Base-by-base conservation (phyloP, 2,888 invertebrate genomes). In the Amiota communis region DNA sequence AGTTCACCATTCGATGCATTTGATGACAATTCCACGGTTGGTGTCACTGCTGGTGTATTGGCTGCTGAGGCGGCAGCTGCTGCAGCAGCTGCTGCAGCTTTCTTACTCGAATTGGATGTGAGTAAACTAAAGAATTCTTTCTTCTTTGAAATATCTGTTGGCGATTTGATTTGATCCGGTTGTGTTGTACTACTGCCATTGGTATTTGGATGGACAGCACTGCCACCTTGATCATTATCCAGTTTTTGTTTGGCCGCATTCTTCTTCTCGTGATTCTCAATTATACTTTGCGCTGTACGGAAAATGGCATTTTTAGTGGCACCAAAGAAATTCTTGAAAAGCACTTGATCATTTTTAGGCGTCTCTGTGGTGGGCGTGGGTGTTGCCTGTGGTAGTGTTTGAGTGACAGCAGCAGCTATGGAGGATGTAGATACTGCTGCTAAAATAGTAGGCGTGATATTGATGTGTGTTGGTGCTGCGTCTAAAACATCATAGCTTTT, bases 231-330 rank as follows among this genome's bases (percentile, higher is more conserved):
- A 46, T 61, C 75, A 72, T 12, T 74, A 59, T 53, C 59, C 15
- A 79, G 85, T 67, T 86, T 89, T 75, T 88, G 88, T 76, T 90
- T 90, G 49, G 89, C 87, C 10, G 89, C 87, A 80, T 88, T 90
- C 78, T 90, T 90, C 78, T 90, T 90, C 76, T 90, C 90, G 70
- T 90, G 90, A 76, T 90, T 90, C 56, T 90, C 90, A 36, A 90
- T 90, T 48, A 90, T 90, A 77, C 89, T 90, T 73, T 90, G 90
- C n/a, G 90, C 90, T 13, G 90, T 90, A 48, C 90, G 89, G 72
- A 90, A 90, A 11, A 90, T 90, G 17, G 90, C 90, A 79, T 90
- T 90, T 76, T 90, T 90, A 2, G 90, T 90, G 71, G 90, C 90
- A 36, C 90, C 90, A 72, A 90, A 90, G 77, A 89, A 89, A 74